phyloP scores from a whole-genome alignment of 2,888 invertebrate genomes.

The Exocentrus adspersus region DNA sequence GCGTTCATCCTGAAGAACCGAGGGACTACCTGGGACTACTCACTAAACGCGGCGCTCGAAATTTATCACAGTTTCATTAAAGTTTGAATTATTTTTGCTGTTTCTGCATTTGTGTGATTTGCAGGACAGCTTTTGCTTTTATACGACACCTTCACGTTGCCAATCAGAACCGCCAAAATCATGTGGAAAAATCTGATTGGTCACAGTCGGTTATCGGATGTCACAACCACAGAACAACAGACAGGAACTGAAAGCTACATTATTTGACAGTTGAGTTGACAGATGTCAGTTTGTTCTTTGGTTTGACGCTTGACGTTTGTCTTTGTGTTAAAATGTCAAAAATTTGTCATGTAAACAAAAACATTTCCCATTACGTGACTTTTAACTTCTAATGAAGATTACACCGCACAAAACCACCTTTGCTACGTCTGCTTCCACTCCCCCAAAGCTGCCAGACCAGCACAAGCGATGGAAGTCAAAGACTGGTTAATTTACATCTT shows the following conservation, averaged over 20 bases:
- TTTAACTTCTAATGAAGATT: too few relatives aligned
- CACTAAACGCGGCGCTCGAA: too few relatives aligned
- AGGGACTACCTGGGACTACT: too few relatives aligned
- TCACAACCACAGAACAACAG: not conserved
- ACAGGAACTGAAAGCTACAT: too few relatives aligned
- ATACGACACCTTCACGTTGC: constrained; percentile 22
- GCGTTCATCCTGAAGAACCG: constrained; percentile 34
- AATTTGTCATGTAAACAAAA: too few relatives aligned
- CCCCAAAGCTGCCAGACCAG: too few relatives aligned
- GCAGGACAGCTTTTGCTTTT: constrained; percentile 4
- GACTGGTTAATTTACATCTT: not conserved
- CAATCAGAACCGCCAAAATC: constrained; percentile 43
- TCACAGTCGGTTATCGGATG: constrained; percentile 10
- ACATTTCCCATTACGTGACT: too few relatives aligned
- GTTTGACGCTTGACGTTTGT: too few relatives aligned
- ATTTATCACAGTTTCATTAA: constrained; percentile 43
- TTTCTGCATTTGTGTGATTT: not conserved
- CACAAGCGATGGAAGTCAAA: not conserved
- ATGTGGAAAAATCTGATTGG: constrained; percentile 55
- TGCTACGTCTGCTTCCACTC: too few relatives aligned
- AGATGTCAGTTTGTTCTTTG: too few relatives aligned
- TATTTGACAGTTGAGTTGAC: not conserved
- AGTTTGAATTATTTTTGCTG: constrained; percentile 1
- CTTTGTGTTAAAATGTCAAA: constrained; percentile 22
- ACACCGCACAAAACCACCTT: too few relatives aligned